Conservation (phyloP, 1,140 invertebrate species). For the Ooceraea biroi region DNA sequence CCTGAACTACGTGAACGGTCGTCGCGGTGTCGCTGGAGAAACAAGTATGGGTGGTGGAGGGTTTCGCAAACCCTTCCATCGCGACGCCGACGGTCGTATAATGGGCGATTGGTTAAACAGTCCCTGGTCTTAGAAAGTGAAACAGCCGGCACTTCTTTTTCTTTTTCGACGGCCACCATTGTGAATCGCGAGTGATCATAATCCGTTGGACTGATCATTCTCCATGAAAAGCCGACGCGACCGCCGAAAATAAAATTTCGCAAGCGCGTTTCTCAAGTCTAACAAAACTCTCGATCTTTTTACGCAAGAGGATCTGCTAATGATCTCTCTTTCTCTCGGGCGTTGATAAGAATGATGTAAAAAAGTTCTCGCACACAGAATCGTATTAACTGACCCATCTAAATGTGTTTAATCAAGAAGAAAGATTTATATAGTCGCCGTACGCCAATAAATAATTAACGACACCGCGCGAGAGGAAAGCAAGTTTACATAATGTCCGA, state of each 20-base stretch:
- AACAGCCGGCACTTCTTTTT: conserved; percentile 40
- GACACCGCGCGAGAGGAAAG: neutral
- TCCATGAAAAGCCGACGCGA: conserved; percentile 30
- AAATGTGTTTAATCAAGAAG: conserved; percentile 25
- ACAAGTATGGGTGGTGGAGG: conserved; percentile 49
- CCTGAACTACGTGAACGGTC: neutral
- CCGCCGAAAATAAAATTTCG: conserved; percentile 32
- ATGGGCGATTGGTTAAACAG: conserved; percentile 71
- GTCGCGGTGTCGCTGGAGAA: conserved; percentile 33
- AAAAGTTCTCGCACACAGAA: neutral
- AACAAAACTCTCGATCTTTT: conserved; percentile 23
- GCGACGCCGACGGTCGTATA: conserved; percentile 46
- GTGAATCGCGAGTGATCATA: conserved; percentile 51
- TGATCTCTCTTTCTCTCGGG: no score
- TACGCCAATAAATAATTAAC: neutral
- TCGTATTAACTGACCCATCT: neutral
- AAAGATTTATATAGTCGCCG: neutral
- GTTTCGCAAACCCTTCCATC: conserved; percentile 70
- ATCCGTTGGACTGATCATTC: conserved; percentile 4
- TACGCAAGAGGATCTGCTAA: conserved; percentile 16
- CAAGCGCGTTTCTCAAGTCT: conserved; percentile 34
- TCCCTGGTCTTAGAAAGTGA: conserved; percentile 68
- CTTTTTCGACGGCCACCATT: conserved; percentile 51
- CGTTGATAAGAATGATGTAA: neutral
- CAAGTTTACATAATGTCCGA: neutral